A percentile compares a stretch with the other conserved stretches of the same genome.
Conservation (phyloP, 2,888 invertebrate species). For the Dilophus febrilis region DNA sequence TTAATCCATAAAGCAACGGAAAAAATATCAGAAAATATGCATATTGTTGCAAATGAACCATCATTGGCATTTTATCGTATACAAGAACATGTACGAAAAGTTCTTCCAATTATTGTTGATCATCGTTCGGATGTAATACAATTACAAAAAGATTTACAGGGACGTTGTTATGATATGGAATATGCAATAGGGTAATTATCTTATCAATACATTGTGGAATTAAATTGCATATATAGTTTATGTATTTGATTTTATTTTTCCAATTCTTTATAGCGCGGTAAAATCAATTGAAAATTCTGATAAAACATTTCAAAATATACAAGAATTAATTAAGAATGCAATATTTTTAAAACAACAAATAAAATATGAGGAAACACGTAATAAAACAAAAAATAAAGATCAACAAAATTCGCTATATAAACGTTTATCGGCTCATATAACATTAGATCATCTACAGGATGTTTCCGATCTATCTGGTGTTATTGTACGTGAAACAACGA, state of each 20-base stretch:
- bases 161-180: slow-evolving; percentile 88
- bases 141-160: slow-evolving; percentile 75
- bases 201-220: neutral
- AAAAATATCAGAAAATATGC: slow-evolving; percentile 89
- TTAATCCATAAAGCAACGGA: slow-evolving; percentile 57
- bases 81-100: slow-evolving; percentile 88
- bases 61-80: slow-evolving; percentile 87
- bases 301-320: slow-evolving; percentile 69
- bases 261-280: slow-evolving; percentile 69
- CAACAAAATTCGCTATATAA: slow-evolving; percentile 60
- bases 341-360: slow-evolving; percentile 92
- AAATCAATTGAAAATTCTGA: slow-evolving; percentile 74
- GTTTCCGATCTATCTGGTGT: slow-evolving; percentile 67
- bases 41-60: slow-evolving; percentile 94
- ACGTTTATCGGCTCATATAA: slow-evolving; percentile 74
- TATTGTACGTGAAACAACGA: slow-evolving; percentile 70
- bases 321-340: slow-evolving; percentile 82
- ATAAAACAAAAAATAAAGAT: slow-evolving; percentile 55
- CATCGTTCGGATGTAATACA: slow-evolving; percentile 75
- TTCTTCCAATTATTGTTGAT: slow-evolving; percentile 84
- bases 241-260: slow-evolving; percentile 1
- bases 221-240: no score
- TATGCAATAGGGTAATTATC: slow-evolving; percentile 63
- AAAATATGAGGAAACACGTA: slow-evolving; percentile 73
- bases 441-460: slow-evolving; percentile 68